Evolutionary conservation across 2,797 vertebrate genomes (phyloP).

Genomic region (Emys orbicularis): DNA sequence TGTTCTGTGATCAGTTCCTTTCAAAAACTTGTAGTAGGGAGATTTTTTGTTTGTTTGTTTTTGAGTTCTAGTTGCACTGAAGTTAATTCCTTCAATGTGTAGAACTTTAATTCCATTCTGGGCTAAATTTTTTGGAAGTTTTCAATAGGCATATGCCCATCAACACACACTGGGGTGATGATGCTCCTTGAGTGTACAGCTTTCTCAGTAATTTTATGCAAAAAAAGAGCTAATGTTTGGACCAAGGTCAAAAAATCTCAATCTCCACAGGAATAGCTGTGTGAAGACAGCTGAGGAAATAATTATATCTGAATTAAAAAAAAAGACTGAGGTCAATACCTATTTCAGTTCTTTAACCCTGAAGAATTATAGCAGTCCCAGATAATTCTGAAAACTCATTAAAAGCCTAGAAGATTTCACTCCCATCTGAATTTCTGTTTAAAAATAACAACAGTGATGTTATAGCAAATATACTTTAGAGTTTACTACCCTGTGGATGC

Average conservation of each 20-base stretch:
- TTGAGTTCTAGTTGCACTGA: neutral
- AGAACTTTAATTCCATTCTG: constrained; percentile 50
- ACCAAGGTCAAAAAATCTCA: constrained; percentile 74
- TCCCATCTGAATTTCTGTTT: constrained; percentile 59
- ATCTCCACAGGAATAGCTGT: constrained; percentile 66
- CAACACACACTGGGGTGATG: constrained; percentile 70
- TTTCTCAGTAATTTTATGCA: constrained; percentile 77
- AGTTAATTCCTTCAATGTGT: constrained; percentile 19
- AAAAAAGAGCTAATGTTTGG: constrained; percentile 67
- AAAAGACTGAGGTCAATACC: constrained; percentile 70
- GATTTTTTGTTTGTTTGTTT: neutral
- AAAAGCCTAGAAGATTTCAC: constrained; percentile 70
- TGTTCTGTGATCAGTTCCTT: neutral
- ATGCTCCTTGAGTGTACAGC: constrained; percentile 56
- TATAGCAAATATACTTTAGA: constrained; percentile 16
- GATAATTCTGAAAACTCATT: constrained; percentile 78
- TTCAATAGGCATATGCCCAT: constrained; percentile 67
- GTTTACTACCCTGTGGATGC: neutral
- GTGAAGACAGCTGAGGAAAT: constrained; percentile 70
- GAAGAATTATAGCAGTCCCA: constrained; percentile 64
- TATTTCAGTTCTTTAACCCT: constrained; percentile 74
- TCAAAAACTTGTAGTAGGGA: neutral
- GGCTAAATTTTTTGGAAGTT: constrained; percentile 60
- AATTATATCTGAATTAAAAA: constrained; percentile 70
- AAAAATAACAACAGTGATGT: constrained; percentile 63